These are phyloP conservation scores for Bombycilla garrulus DNA, from an alignment of 2,113 vertebrate genomes.

Conservation along the genomic window DNA sequence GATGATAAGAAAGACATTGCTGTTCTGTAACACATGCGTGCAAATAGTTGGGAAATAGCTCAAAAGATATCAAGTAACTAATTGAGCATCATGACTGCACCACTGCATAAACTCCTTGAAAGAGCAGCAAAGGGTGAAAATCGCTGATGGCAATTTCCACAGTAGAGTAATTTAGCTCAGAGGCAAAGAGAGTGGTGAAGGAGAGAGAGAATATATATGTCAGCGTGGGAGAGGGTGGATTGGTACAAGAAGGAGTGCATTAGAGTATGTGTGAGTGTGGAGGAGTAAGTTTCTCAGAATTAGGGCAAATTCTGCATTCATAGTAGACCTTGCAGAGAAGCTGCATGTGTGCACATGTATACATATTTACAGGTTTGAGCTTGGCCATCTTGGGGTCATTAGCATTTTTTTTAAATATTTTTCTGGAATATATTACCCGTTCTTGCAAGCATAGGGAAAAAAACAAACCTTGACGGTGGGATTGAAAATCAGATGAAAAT, in stretches of 20 bases:
- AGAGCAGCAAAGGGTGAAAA: constrained; percentile 51
- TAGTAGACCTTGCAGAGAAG: neutral
- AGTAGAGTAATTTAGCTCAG: constrained; percentile 52
- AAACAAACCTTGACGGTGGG: neutral
- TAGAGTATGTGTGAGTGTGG: constrained; percentile 24
- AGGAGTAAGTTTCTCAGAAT: constrained; percentile 33
- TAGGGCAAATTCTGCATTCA: constrained; percentile 15
- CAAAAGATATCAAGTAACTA: neutral
- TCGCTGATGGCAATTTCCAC: constrained; percentile 49
- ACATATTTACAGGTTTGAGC: neutral
- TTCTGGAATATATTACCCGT: neutral
- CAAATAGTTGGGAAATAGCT: neutral
- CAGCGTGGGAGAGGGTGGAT: constrained; percentile 30
- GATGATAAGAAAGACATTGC: neutral
- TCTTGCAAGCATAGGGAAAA: neutral
- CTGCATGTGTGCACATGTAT: neutral
- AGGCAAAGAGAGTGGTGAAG: constrained; percentile 27
- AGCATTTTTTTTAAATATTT: neutral
- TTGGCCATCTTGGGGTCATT: neutral
- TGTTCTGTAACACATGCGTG: neutral
- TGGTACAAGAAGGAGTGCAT: constrained; percentile 10
- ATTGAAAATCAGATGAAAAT: neutral
- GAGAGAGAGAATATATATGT: constrained; percentile 24
- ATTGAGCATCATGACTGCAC: neutral
- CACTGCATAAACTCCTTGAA: constrained; percentile 23